Base-by-base conservation (phyloP, 2,113 vertebrate genomes). In the Hiodon alosoides region DNA sequence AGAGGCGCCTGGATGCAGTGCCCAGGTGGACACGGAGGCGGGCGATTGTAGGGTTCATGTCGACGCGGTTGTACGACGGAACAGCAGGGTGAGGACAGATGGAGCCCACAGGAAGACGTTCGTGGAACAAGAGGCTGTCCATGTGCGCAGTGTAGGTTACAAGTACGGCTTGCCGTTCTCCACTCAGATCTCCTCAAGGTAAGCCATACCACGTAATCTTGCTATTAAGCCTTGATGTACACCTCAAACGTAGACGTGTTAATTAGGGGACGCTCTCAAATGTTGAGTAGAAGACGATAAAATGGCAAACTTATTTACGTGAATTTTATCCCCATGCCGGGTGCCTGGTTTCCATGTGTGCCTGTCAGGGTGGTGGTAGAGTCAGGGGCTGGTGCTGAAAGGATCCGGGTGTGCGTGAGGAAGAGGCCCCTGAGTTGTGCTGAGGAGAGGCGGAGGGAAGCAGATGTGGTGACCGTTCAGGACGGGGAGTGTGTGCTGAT, bases 331-430 rank as follows among this genome's bases (percentile, higher is more conserved):
- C 3, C 14, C 14, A 1, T 9, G 7, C 3, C 31, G 31, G 58
- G 14, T 59, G 58, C 14, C 58, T 59, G 2, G 3, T 66, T 47
- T 6, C 47, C 11, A 61, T 13, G 62, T 65, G 5, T 61, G 17
- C 10, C 14, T n/a, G n/a, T 14, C 78, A 89, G 87, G 67, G 59
- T 64, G 50, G 10, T 5, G 48, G 10, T 31, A 13, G 16, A 4
- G 74, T 87, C 89, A 31, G 91, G 91, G 88, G 88, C 86, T 16
- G 89, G 87, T 7, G 86, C 81, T 14, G 92, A 93, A 54, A 93
- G 91, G 84, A 98, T 98, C 78, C 88, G 90, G 61, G 95, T 98
- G 13, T 97, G 94, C 78, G 93, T 98, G 82, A 90, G 94, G 79
- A 96, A 95, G 83, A 91, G 94, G 78, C 94, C 94, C 8, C 85